phyloP scores from a whole-genome alignment of 2,113 vertebrate genomes.

The Verasper variegatus region DNA sequence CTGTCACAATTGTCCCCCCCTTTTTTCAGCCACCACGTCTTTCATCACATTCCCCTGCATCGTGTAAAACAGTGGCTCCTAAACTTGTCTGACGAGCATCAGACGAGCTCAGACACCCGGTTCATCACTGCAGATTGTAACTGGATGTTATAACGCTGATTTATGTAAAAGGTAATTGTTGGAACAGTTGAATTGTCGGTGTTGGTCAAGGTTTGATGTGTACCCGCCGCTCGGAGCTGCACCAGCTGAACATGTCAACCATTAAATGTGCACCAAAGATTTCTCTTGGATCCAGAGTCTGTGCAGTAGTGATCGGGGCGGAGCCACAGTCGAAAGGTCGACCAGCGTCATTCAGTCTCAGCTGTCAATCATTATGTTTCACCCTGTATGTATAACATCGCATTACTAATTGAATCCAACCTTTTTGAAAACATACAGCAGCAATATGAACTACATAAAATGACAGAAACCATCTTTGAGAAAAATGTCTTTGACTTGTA shows the following conservation, averaged over 20 bases:
- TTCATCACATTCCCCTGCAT: slow-evolving; percentile 24
- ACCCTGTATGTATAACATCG: too few species aligned
- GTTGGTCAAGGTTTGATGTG: background rate
- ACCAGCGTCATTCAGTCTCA: too few species aligned
- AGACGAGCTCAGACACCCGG: background rate
- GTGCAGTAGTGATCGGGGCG: too few species aligned
- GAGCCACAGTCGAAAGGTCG: too few species aligned
- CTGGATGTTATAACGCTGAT: background rate
- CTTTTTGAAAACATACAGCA: too few species aligned
- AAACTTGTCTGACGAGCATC: background rate
- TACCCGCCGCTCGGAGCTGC: background rate
- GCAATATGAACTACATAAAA: too few species aligned
- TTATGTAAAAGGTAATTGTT: background rate
- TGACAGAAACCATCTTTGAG: too few species aligned
- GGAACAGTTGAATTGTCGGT: background rate
- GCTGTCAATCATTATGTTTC: too few species aligned
- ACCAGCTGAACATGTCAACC: background rate
- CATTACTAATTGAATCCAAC: too few species aligned
- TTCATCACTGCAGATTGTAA: background rate
- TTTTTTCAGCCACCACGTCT: slow-evolving; percentile 4
- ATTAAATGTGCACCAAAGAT: background rate
- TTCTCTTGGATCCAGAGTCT: too few species aligned
- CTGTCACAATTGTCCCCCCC: slow-evolving; percentile 24
- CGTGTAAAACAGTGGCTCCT: slow-evolving; percentile 28
- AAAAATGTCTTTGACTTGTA: too few species aligned